A percentile compares a stretch with the other conserved stretches of the same genome.
Conservation (phyloP, 2,888 invertebrate species). For the Polia nebulosa region DNA sequence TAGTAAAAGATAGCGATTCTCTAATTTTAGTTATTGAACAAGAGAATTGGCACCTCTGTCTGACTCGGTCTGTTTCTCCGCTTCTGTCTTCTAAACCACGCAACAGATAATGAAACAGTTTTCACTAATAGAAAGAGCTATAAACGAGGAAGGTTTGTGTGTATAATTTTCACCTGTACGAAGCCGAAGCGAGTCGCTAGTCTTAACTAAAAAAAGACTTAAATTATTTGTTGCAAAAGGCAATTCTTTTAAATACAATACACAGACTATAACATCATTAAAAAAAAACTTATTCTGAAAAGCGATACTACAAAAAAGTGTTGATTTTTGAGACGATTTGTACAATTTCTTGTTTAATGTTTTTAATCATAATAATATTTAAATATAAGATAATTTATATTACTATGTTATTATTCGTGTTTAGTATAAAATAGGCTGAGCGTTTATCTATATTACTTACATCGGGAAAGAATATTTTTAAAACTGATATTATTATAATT, state of each 20-base stretch:
- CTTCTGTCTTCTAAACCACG: no score
- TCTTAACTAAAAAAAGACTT: no score
- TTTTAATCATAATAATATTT: conserved; percentile 2
- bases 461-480: neutral
- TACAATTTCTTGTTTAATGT: conserved; percentile 13
- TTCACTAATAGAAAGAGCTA: no score
- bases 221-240: no score
- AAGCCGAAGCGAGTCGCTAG: no score
- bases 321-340: neutral
- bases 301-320: neutral
- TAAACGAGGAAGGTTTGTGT: no score
- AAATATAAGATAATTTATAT: conserved; percentile 6
- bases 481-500: neutral
- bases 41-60: no score
- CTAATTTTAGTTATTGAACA: no score
- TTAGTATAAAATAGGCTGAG: neutral
- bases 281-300: neutral
- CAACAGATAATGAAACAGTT: no score
- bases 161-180: no score
- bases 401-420: conserved; percentile 7
- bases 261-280: neutral
- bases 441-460: neutral
- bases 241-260: neutral
- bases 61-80: no score
- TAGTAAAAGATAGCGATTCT: no score